A percentile compares a stretch with the other conserved stretches of the same genome.
Conservation (phyloP, 2,797 vertebrate genomes). For the Phoebastria nigripes region DNA sequence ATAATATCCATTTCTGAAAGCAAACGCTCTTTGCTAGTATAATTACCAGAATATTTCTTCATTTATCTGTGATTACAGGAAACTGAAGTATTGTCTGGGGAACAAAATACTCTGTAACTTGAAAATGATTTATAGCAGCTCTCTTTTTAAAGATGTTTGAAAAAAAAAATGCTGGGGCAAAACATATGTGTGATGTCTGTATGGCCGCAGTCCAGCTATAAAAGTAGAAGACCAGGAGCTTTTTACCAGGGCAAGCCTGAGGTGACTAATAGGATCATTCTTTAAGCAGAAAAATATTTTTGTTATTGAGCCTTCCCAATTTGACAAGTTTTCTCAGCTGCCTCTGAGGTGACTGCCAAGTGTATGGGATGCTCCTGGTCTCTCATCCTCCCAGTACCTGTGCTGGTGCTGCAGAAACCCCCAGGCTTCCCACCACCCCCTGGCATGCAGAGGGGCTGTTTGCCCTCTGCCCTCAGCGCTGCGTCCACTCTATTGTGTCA, state of each 20-base stretch:
- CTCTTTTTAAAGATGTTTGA: background rate
- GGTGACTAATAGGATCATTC: background rate
- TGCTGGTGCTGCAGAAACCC: background rate
- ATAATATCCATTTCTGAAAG: background rate
- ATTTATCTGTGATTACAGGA: constrained; percentile 17
- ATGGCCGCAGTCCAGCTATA: background rate
- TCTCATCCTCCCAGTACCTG: background rate
- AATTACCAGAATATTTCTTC: constrained; percentile 25
- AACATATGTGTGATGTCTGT: background rate
- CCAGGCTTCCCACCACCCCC: background rate
- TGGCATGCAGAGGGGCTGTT: background rate
- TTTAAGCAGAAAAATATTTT: background rate
- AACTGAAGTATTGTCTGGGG: background rate
- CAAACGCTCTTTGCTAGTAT: background rate
- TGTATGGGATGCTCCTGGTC: background rate
- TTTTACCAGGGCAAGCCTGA: background rate
- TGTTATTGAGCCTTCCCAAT: background rate
- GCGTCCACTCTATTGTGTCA: background rate
- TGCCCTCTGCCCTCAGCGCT: background rate
- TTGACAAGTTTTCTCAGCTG: background rate
- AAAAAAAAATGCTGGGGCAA: background rate
- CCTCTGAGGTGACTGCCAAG: background rate
- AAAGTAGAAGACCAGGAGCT: background rate
- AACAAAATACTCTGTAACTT: background rate
- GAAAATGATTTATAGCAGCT: background rate